Base-by-base conservation (phyloP, 2,888 invertebrate genomes). In the Pammene fasciana region DNA sequence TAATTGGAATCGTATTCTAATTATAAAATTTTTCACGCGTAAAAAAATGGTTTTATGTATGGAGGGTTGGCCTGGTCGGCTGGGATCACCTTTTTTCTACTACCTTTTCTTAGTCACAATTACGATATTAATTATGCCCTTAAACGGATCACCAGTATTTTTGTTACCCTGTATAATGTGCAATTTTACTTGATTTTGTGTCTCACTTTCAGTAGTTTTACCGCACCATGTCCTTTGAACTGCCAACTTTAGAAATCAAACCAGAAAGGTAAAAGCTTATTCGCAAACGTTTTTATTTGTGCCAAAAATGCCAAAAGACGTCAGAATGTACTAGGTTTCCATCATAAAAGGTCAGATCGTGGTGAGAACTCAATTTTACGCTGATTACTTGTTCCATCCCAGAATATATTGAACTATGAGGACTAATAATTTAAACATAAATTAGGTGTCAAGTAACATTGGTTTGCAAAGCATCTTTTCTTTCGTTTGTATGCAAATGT, bases 351-450 rank as follows among this genome's bases (percentile, higher is more conserved):
- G 62, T 62, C 62, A 62, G 11, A 26, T 62, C 41, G 50, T 68
- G 68, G 57, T 56, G 57, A 45, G 68, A 59, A 52, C 64, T 65
- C 45, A 52, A 64, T 65, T 68, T 65, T 8, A 52, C 64, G 38
- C 57, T 16, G 45, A 65, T 68, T 68, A 52, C 48, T 56, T 68
- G 10, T 52, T 52, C 26, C 0, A 18, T 11, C n/a, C 64, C 57
- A 59, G 38, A 18, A 26, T 46, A 46, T 8, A 14, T 38, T 68
- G 52, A 46, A 10, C 26, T 26, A 5, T 8, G 11, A 18, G 11
- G 11, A 1, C 10, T 14, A 38, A 5, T 13, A 11, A 5, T 9
- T 0, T 18, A 6, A 34, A 48, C 8, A 16, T 38, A 7, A 45
- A n/a, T n/a, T 13, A 0, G 36, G 59, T 36, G 45, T 52, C 43